Evolutionary conservation across 2,888 invertebrate species (phyloP), one percentile per base, ranked within the genome.

Genomic region (Chaitophorus viminalis): DNA sequence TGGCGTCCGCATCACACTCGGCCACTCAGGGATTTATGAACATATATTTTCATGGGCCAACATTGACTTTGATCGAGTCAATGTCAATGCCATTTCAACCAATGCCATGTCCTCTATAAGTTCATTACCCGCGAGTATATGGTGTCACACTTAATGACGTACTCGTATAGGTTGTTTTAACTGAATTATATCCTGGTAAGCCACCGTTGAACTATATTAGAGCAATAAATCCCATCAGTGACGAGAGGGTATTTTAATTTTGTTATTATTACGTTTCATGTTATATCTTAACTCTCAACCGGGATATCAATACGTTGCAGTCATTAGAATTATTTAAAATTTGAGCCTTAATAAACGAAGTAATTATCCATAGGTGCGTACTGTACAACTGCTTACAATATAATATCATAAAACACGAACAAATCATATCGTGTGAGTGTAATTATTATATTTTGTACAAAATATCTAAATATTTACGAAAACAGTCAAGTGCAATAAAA

Each of bases 41-140:
- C 70, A 31, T 31, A 29, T 17, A 29, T 70, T 21, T 60, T 29
- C 29, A 70, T 70, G 29, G 70, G 29, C 31, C 70, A 70, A 29
- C 70, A 70, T 70, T 70, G 70, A 70, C 29, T 70, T 70, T 29
- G 29, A 14, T 29, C 31, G 17, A 70, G 70, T 70, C 70, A 70
- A 70, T 70, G 70, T 70, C 70, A 70, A 70, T 70, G 70, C 70
- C 70, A 70, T 70, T 29, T 29, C 29, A 31, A 17, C 70, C 70
- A 70, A 70, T 70, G 70, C 29, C 70, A 70, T 29, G 70, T 14
- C 70, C 70, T 29, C 70, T 29, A n/a, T n/a, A 70, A 31, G 70
- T 70, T 70, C 70, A 29, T 17, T 11, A 70, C 70, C 70, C 70
- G 70, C 70, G 29, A 70, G 14, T 29, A 17, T 31, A 70, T 25